phyloP scores from a whole-genome alignment of 2,113 vertebrate species.

The Callorhinus ursinus region DNA sequence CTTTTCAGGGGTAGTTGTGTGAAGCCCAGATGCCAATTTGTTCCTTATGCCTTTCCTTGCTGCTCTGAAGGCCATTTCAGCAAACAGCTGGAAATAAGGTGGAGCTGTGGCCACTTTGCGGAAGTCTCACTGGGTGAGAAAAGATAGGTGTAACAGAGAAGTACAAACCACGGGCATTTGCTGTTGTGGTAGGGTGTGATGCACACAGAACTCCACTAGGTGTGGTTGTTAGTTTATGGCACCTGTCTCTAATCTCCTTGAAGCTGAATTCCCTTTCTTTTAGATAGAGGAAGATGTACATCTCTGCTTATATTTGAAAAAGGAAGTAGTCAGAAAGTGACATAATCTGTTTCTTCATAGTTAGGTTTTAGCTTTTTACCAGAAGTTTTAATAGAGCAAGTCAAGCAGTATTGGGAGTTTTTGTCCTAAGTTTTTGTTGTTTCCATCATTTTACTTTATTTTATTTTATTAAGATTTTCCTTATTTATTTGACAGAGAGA shows the following conservation, averaged over 20 bases:
- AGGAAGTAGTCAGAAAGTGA: not conserved
- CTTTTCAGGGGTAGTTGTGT: not conserved
- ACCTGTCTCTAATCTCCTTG: not conserved
- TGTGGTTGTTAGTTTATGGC: not conserved
- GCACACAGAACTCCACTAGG: not conserved
- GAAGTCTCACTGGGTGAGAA: not conserved
- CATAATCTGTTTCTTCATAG: not conserved
- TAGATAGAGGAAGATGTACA: not conserved
- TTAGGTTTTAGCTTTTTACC: not conserved
- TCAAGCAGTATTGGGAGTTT: not conserved
- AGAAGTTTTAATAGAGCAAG: not conserved
- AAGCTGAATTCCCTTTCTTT: slow-evolving; percentile 20
- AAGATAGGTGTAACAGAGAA: not conserved
- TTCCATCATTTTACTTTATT: not conserved
- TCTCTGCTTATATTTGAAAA: not conserved
- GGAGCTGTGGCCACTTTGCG: not conserved
- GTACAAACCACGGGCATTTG: not conserved
- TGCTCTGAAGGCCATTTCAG: not conserved
- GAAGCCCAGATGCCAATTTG: not conserved
- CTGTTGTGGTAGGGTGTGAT: not conserved
- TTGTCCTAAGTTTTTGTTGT: not conserved
- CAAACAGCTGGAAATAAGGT: not conserved
- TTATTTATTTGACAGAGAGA: too few species aligned
- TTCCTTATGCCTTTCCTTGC: not conserved
- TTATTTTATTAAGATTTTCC: too few species aligned